Evolutionary conservation across 2,888 invertebrate species (phyloP).

Genomic region (Archips xylosteana): DNA sequence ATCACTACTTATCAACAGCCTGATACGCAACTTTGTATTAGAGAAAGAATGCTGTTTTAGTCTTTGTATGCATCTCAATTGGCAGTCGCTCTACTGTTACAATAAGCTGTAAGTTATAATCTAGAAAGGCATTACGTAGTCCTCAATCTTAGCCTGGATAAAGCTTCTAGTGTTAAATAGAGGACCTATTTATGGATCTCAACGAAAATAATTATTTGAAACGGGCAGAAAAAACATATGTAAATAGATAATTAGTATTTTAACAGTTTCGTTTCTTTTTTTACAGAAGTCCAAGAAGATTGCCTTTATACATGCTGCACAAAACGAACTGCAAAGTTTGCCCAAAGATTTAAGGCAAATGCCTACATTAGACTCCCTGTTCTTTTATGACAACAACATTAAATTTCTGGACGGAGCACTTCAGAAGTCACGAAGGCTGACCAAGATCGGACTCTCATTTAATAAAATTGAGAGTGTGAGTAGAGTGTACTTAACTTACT

Average conservation of each 20-base stretch:
- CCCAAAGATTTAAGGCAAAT: conserved; percentile 90
- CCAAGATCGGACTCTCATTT: conserved; percentile 88
- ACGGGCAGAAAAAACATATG: no score
- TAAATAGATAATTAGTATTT: no score
- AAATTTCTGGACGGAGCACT: conserved; percentile 89
- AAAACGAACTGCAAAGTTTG: conserved; percentile 89
- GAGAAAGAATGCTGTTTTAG: neutral
- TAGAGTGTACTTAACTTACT: conserved; percentile 43
- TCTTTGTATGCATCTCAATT: neutral
- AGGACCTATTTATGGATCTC: no score
- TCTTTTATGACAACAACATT: conserved; percentile 90
- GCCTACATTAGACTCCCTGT: conserved; percentile 89
- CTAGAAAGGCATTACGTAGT: neutral
- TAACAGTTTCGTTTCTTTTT: conserved; percentile 10
- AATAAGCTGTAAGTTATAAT: neutral
- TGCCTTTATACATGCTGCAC: conserved; percentile 89
- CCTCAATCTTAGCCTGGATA: neutral
- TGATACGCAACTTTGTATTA: neutral
- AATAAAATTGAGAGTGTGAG: conserved; percentile 91
- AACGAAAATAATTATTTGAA: no score
- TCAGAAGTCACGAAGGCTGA: conserved; percentile 88
- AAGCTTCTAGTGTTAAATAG: neutral
- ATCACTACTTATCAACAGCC: neutral
- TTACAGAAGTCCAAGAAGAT: conserved; percentile 87
- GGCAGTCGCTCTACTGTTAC: neutral